phyloP scores from a whole-genome alignment of 2,888 invertebrate genomes.

The Drosophila macrospina region DNA sequence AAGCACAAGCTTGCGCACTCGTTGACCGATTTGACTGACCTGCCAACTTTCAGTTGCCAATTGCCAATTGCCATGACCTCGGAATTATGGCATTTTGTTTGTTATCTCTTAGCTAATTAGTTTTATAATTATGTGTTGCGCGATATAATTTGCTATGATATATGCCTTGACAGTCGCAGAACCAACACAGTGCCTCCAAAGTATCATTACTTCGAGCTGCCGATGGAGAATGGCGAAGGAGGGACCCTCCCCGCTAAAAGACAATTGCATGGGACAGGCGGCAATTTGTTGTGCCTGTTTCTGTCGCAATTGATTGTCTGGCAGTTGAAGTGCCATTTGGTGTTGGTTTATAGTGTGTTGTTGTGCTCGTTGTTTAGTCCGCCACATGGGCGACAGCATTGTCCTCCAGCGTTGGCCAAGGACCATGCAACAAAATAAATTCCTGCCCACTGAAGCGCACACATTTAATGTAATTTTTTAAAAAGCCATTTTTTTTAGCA shows the following conservation, averaged over 20 bases:
- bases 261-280: constrained; percentile 73
- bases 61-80: constrained; percentile 8
- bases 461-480: constrained; percentile 79
- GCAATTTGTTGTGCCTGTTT: constrained; percentile 73
- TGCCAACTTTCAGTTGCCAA: constrained; percentile 14
- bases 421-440: constrained; percentile 63
- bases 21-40: constrained; percentile 1
- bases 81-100: constrained; percentile 41
- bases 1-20: constrained; percentile 17
- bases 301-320: constrained; percentile 74
- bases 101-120: constrained; percentile 75
- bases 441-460: constrained; percentile 78
- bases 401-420: constrained; percentile 54
- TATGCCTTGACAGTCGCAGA: constrained; percentile 53
- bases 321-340: constrained; percentile 65
- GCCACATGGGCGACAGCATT: constrained; percentile 72
- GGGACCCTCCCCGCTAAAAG: constrained; percentile 2
- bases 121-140: constrained; percentile 69
- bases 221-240: background rate
- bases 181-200: constrained; percentile 16
- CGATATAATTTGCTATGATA: constrained; percentile 62
- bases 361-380: constrained; percentile 48
- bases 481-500: constrained; percentile 63
- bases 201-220: constrained; percentile 32
- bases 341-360: constrained; percentile 48